These are phyloP conservation scores for Saxidomus purpurata DNA, from an alignment of 1,140 invertebrate species.

Conservation along the genomic window DNA sequence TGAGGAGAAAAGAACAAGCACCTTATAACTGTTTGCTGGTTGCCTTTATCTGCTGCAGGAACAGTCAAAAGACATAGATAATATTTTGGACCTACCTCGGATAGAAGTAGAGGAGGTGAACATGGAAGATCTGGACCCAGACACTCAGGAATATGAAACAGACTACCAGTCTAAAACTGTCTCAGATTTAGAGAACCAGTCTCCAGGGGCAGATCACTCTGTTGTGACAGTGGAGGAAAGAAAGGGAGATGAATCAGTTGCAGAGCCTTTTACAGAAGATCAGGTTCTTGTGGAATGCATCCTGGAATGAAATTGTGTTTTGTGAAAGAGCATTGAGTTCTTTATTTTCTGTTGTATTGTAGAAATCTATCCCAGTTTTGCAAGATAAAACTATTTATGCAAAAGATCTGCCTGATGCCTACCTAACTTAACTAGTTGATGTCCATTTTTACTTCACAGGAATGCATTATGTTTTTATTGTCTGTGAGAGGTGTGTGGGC, in stretches of 20 bases:
- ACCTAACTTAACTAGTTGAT: background rate
- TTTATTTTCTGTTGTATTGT: slow-evolving; percentile 16
- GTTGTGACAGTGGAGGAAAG: background rate
- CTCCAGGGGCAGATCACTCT: background rate
- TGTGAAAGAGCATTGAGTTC: background rate
- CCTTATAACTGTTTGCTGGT: background rate
- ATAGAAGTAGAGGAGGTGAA: slow-evolving; percentile 50
- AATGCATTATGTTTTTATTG: slow-evolving; percentile 18
- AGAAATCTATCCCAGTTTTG: background rate
- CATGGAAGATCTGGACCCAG: slow-evolving; percentile 35
- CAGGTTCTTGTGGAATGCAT: slow-evolving; percentile 33
- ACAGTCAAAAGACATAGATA: background rate
- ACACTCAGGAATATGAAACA: slow-evolving; percentile 55
- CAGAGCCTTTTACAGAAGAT: background rate
- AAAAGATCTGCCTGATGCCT: background rate
- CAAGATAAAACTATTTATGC: background rate
- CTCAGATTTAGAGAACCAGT: slow-evolving; percentile 6
- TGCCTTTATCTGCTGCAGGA: background rate
- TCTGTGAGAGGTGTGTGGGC: background rate
- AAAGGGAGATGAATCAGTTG: slow-evolving; percentile 1
- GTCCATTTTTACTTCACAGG: background rate
- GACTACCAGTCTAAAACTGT: slow-evolving; percentile 36
- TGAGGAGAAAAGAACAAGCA: no score
- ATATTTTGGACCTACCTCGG: slow-evolving; percentile 13
- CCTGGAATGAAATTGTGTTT: slow-evolving; percentile 27